Base-by-base conservation (phyloP, 2,797 vertebrate genomes). In the Muraenolepis orangiensis region DNA sequence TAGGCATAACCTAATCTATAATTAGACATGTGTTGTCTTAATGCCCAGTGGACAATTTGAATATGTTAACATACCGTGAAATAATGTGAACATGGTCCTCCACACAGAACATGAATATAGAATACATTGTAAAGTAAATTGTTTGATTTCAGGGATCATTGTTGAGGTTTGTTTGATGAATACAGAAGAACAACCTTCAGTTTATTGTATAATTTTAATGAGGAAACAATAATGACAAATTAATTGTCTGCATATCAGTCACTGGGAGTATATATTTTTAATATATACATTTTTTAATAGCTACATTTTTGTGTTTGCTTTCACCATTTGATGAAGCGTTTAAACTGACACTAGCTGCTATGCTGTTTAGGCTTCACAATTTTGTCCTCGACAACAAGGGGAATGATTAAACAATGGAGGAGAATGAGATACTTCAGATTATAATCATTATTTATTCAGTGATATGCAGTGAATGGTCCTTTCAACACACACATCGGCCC, bases 361-460 rank as follows among this genome's bases (percentile, higher is more conserved):
- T 64, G 51, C 51, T 61, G 51, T n/a, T 20, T 8, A 6, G 1
- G 51, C 14, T 61, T 61, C 10, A n/a, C 51, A 23, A n/a, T 61
- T 61, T 61, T 1, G 51, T 8, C 51, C 51, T 61, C 51, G 23
- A 26, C 51, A 20, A n/a, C 46, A 26, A 61, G n/a, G 51, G 51
- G 51, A 61, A 26, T 23, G 51, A n/a, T 61, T 10, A 8, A n/a
- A 61, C 51, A 61, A 10, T 23, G 51, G n/a, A 61, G 51, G 42
- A 51, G 42, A 51, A n/a, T 57, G 51, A 57, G 51, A 64, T 26
- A 64, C 57, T 64, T 26, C n/a, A 64, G 57, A 64, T 64, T 26
- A 64, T n/a, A 64, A 64, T 64, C 57, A 64, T 64, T 64, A 64
- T n/a, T 64, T 64, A n/a, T 12, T 57, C 6, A 57, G 51, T 57